These are phyloP conservation scores for Cephalopterus ornatus DNA, from an alignment of 2,113 vertebrate species.

Conservation along the genomic window DNA sequence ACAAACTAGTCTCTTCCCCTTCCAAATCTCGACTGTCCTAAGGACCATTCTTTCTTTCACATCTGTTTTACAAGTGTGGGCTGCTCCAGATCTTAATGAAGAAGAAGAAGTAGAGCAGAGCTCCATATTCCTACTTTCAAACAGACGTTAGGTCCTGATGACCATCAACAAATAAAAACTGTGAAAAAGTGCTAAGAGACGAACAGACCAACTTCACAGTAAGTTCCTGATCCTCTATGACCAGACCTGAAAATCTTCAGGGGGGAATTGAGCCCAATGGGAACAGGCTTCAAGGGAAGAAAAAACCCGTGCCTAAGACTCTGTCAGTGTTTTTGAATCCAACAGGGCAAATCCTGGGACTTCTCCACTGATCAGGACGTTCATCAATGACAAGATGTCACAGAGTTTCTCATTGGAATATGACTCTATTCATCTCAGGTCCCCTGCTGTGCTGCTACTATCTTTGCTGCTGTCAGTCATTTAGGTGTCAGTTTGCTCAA, in stretches of 20 bases:
- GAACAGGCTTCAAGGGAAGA: background rate
- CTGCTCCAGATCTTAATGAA: background rate
- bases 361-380: background rate
- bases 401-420: background rate
- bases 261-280: background rate
- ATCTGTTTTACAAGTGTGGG: background rate
- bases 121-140: background rate
- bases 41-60: background rate
- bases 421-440: background rate
- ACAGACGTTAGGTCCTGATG: background rate
- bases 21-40: background rate
- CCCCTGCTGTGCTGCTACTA: background rate
- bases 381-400: background rate
- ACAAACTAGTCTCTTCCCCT: background rate
- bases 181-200: background rate
- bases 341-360: background rate
- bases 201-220: background rate
- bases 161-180: background rate
- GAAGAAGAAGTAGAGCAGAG: background rate
- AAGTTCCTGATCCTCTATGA: background rate
- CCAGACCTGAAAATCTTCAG: background rate
- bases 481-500: background rate
- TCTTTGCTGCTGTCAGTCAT: background rate
- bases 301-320: background rate
- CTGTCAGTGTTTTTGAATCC: background rate